Base-by-base conservation (phyloP, 2,888 invertebrate species). In the Orchesellides sinensis region DNA sequence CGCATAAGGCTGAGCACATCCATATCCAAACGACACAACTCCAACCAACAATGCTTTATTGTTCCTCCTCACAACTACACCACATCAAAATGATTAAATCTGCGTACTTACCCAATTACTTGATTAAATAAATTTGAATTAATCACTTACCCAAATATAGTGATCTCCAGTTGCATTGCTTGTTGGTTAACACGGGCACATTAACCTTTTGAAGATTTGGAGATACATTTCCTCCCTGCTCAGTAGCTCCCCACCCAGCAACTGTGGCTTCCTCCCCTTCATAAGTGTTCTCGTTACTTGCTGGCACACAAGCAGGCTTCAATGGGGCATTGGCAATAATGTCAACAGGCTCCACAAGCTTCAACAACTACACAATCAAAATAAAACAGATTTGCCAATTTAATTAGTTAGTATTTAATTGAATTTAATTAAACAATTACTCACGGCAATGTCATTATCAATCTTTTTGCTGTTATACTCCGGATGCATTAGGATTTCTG, bases 391-490 rank as follows among this genome's bases (percentile, higher is more conserved):
- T 1, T 14, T 40, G 10, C 2, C 10, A 40, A 40, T 8, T 14
- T 40, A 5, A 1, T n/a, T n/a, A n/a, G n/a, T n/a, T n/a, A n/a
- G n/a, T n/a, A n/a, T n/a, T n/a, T n/a, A n/a, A n/a, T n/a, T n/a
- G n/a, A n/a, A n/a, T n/a, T n/a, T n/a, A 32, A 32, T 10, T 32
- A 32, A 32, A 32, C 6, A 6, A 52, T 54, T 49, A 17, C 25
- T 47, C 66, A 83, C 83, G 3, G 84, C 84, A 77, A 85, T 85
- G 23, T 85, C 84, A 25, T 84, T 83, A 29, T 84, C 83, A 52
- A 84, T 83, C n/a, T 65, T 79, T 27, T 40, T 78, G 2, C 19
- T 45, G 47, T 83, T 70, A 47, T 85, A 85, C 4, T 72, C 49
- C 0, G 70, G 75, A 29, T 85, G 84, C 84, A 85, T 85, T 12